Base-by-base conservation (phyloP, 2,797 vertebrate species). In the Valencia hispanica region DNA sequence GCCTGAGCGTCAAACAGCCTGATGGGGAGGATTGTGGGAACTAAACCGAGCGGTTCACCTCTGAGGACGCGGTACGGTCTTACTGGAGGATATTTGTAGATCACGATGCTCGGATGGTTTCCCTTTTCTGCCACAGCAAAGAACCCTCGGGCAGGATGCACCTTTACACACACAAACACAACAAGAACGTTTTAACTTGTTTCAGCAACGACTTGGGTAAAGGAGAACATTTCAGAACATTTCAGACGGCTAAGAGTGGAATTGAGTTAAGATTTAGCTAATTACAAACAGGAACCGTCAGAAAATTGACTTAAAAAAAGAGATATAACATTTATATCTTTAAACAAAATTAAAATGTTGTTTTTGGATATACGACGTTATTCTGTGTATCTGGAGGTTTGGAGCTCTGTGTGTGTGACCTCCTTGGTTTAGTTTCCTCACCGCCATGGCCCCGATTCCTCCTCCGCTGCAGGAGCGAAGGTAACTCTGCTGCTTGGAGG, bases 81-180 rank as follows among this genome's bases (percentile, higher is more conserved):
- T 86, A 97, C 81, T 0, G 96, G 96, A 68, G 97, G 96, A 81
- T 95, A 97, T 70, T 97, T 94, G 39, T 98, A 99, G 80, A 99
- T 87, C 8, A 98, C 91, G 86, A 99, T 94, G 80, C 94, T 79
- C 41, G 98, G 97, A 61, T 90, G 92, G 78, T 79, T 80, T 85
- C 98, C 98, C 86, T 99, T 99, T 89, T 99, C 98, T 87, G 96
- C 98, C 73, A 97, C 94, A 50, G 91, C 94, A 85, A 99, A 96
- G 89, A 96, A 94, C 59, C 91, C 89, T 92, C 93, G 96, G 79
- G 81, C 85, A 5, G 97, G 97, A 73, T 98, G 96, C 73, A 94
- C 93, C 98, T 99, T n/a, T 81, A 93, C 9, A 59, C 50, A 80
- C 20, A 80, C 36, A 74, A 36, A 59, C 3, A 77, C 4, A 30